Conservation (phyloP, 1,140 invertebrate species). For the Drosophila setifemur region DNA sequence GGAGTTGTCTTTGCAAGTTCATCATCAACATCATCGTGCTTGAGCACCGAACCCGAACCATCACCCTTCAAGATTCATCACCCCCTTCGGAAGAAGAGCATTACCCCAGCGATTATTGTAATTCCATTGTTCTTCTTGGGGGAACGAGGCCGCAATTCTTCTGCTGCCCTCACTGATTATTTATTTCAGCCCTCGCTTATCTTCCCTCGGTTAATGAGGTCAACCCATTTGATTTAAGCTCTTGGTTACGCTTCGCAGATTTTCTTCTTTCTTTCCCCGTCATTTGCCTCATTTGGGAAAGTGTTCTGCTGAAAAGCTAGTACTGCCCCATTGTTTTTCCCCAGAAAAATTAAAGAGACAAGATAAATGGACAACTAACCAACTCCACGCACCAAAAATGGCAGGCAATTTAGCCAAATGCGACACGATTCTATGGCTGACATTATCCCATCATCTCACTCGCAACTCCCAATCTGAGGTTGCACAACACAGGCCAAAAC, state of each 20-base stretch:
- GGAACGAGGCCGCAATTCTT: slow-evolving; percentile 30
- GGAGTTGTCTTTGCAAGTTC: slow-evolving; percentile 65
- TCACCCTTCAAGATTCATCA: background rate
- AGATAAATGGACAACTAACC: background rate
- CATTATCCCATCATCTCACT: slow-evolving; percentile 47
- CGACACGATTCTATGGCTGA: slow-evolving; percentile 45
- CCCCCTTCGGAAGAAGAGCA: slow-evolving; percentile 5
- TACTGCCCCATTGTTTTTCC: slow-evolving; percentile 32
- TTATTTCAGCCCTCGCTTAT: background rate
- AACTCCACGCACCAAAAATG: slow-evolving; percentile 42
- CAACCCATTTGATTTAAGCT: slow-evolving; percentile 51
- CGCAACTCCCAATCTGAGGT: slow-evolving; percentile 19
- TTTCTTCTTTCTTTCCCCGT: slow-evolving; percentile 22
- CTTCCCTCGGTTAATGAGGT: slow-evolving; percentile 61
- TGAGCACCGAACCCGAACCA: slow-evolving; percentile 54
- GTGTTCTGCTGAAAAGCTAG: slow-evolving; percentile 53
- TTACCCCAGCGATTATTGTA: slow-evolving; percentile 75
- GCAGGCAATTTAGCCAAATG: slow-evolving; percentile 43
- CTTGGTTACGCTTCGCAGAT: slow-evolving; percentile 62
- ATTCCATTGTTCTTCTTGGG: slow-evolving; percentile 65
- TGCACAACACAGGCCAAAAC: slow-evolving; percentile 29
- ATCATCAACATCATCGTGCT: slow-evolving; percentile 64
- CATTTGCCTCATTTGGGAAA: slow-evolving; percentile 60
- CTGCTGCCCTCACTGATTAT: slow-evolving; percentile 57
- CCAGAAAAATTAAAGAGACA: too few species aligned